These are phyloP conservation scores for Peromyscus maniculatus DNA, from an alignment of 2,113 vertebrate genomes.

Conservation along the genomic window DNA sequence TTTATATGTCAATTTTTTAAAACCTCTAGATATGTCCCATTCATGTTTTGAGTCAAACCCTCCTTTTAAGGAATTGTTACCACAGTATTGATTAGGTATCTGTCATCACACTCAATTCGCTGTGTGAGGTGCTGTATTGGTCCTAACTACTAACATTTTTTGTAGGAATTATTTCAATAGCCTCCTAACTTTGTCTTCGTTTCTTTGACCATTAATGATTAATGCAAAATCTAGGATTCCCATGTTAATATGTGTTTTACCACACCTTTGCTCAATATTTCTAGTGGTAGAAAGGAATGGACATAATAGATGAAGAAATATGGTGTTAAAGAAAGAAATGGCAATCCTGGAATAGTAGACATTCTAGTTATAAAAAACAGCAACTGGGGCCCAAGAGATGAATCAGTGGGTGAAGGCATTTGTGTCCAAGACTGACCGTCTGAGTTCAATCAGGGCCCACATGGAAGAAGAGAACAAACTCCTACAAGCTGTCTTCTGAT, in stretches of 20 bases:
- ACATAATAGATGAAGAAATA: background rate
- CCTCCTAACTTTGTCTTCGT: background rate
- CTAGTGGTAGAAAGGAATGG: background rate
- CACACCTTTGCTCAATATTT: background rate
- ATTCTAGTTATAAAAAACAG: background rate
- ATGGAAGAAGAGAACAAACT: background rate
- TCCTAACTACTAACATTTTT: background rate
- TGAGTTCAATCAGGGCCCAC: background rate
- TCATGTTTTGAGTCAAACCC: background rate
- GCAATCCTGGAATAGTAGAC: background rate
- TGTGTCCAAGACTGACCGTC: background rate
- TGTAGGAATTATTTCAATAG: background rate
- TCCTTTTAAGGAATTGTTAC: background rate
- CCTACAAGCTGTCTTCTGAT: background rate
- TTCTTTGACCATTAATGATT: conserved; percentile 25
- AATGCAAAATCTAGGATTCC: background rate
- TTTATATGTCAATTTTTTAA: background rate
- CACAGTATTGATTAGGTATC: background rate
- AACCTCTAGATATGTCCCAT: background rate
- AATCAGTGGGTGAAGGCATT: background rate
- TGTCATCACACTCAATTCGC: background rate
- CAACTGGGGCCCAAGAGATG: background rate
- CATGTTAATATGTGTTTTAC: background rate
- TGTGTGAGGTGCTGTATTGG: background rate
- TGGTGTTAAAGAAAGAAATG: background rate